Percentiles rank a stretch among this genome's conserved stretches.
Conservation (phyloP, 1,140 invertebrate species). For the Teleopsis dalmanni region DNA sequence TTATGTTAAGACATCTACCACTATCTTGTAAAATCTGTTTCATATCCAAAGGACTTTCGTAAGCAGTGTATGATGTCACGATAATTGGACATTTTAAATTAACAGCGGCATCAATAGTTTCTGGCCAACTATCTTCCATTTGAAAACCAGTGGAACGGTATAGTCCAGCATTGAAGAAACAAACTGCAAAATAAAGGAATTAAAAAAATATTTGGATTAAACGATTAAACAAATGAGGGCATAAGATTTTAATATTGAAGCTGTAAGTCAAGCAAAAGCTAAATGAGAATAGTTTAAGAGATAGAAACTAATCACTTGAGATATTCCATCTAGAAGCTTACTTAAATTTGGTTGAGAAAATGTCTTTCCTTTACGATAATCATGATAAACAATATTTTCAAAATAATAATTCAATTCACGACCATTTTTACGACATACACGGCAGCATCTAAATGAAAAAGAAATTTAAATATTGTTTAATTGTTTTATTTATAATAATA, state of each 20-base stretch:
- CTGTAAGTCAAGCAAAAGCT: too few relatives aligned
- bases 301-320: neutral
- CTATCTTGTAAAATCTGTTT: constrained; percentile 45
- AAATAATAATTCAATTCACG: constrained; percentile 31
- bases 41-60: constrained; percentile 56
- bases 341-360: constrained; percentile 53
- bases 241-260: too few relatives aligned
- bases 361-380: constrained; percentile 46
- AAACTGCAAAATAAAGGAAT: constrained; percentile 48
- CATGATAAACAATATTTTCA: constrained; percentile 52
- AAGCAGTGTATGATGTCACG: constrained; percentile 58
- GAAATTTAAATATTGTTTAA: neutral
- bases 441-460: constrained; percentile 26
- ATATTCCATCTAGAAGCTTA: too few relatives aligned
- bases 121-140: constrained; percentile 56
- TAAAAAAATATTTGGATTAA: neutral
- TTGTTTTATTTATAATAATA: neutral
- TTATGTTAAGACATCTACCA: constrained; percentile 43
- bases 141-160: constrained; percentile 57
- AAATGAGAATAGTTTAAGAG: too few relatives aligned
- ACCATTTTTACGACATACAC: constrained; percentile 20
- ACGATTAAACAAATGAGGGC: constrained; percentile 32
- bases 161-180: constrained; percentile 63
- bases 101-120: constrained; percentile 51
- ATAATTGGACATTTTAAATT: constrained; percentile 50